Evolutionary conservation across 30 jellyfish, hydroid and myxozoan species (phyloP), one percentile per base, ranked within the genome.

Genomic region (Catostylus mosaicus): DNA sequence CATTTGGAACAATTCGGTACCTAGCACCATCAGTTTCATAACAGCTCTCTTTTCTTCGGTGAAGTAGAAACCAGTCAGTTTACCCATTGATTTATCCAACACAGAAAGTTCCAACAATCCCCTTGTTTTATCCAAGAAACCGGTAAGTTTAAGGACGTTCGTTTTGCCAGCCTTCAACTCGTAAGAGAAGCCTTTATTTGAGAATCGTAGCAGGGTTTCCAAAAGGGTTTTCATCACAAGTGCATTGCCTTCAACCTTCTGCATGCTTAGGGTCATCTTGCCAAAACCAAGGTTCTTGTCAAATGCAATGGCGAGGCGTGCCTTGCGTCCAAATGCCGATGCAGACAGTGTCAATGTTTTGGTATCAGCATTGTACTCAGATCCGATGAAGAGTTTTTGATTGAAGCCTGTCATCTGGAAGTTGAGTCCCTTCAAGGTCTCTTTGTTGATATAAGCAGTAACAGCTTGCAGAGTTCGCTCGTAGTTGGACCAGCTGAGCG

Each of bases 401-500:
- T 73, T 56, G 67, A 69, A 73, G 14, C 93, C 93, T 1, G 89
- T 31, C 62, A 88, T 46, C 50, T 73, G 52, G 71, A 79, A 88
- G 40, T 56, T 63, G 48, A 88, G 76, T 7, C 88, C 90, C 32
- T 80, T 75, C 62, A 78, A 30, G 64, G 71, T 91, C 24, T 85
- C 69, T 35, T 62, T 63, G 67, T 64, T 75, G 68, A 72, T 65
- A 63, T 75, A 79, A 20, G 91, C 74, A 2, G 93, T 77, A 8
- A 63, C 91, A 59, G 84, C 64, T 27, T 88, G 60, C 60, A 87
- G 47, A 0, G 94, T 80, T 24, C 89, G 76, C 61, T 87, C 85
- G 82, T 24, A 87, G 70, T 82, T 81, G 34, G 48, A 64, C 99
- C 97, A 88, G 83, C 74, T 82, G 72, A 88, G 34, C 37, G 57